Percentiles rank a stretch among this genome's conserved stretches.
Evolutionary conservation across 2,888 invertebrate genomes (phyloP).

Genomic region (Colletes collaris): DNA sequence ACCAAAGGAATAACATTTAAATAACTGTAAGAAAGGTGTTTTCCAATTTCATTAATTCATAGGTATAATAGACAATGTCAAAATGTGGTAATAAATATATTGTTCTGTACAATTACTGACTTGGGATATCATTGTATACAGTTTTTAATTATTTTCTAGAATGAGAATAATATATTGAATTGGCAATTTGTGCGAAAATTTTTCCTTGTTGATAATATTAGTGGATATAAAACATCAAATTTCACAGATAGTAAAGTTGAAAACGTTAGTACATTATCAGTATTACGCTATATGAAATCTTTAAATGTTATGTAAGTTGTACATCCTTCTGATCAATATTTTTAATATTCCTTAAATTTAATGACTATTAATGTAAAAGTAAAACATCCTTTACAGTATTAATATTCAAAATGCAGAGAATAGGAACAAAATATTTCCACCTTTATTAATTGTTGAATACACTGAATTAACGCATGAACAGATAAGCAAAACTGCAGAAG

Average conservation of each 20-base stretch:
- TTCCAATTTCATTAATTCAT: no score
- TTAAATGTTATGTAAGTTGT: constrained; percentile 77
- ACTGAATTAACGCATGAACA: constrained; percentile 83
- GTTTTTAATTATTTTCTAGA: constrained; percentile 30
- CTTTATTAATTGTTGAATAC: constrained; percentile 86
- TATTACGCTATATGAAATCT: constrained; percentile 81
- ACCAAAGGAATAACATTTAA: constrained; percentile 59
- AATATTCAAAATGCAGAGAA: constrained; percentile 81
- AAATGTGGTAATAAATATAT: no score
- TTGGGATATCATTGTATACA: neutral
- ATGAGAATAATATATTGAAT: constrained; percentile 79
- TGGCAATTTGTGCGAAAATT: constrained; percentile 89
- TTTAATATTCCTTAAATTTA: neutral
- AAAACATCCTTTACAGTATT: constrained; percentile 73
- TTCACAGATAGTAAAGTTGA: constrained; percentile 65
- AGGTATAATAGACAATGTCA: no score
- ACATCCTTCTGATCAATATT: neutral
- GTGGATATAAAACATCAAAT: constrained; percentile 78
- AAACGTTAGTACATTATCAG: constrained; percentile 68
- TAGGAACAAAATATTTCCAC: constrained; percentile 86
- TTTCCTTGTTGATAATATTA: constrained; percentile 87
- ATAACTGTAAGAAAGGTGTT: neutral
- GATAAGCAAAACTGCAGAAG: constrained; percentile 78
- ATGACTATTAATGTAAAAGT: neutral
- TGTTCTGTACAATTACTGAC: no score